These are phyloP conservation scores for Cydia splendana DNA, from an alignment of 1,140 invertebrate genomes.

Conservation along the genomic window DNA sequence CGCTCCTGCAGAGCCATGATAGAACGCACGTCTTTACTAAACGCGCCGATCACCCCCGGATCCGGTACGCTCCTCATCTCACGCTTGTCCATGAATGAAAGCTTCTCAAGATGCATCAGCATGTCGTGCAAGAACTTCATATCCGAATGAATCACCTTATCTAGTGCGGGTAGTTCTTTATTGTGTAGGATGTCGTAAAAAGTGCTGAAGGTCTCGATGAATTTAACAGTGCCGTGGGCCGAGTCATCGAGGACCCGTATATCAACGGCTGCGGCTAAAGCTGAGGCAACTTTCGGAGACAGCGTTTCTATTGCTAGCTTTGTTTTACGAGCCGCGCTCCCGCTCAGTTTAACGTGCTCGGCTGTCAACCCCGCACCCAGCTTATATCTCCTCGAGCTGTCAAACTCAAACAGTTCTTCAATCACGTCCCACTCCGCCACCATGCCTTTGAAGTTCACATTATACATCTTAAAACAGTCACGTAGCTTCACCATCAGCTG, in stretches of 20 bases:
- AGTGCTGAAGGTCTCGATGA: not conserved
- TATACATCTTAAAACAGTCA: not conserved
- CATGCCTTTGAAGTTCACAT: not conserved
- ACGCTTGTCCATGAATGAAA: not conserved
- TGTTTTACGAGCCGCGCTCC: not conserved
- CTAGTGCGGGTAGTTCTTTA: not conserved
- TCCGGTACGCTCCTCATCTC: not conserved
- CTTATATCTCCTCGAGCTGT: not conserved
- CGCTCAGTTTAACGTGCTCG: not conserved
- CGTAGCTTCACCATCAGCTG: not conserved
- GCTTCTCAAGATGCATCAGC: not conserved
- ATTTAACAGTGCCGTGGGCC: not conserved
- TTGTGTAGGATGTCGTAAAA: not conserved
- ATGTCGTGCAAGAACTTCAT: not conserved
- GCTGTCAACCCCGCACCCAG: not conserved
- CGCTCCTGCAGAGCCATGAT: not conserved
- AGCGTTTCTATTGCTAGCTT: not conserved
- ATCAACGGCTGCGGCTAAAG: not conserved
- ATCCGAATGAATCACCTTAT: not conserved
- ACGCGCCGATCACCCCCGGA: not conserved
- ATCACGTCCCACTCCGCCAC: not conserved
- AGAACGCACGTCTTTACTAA: not conserved
- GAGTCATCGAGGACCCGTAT: not conserved
- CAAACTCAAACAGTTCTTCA: not conserved
- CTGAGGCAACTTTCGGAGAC: not conserved